These are phyloP conservation scores for Andrena marginata DNA, from an alignment of 2,888 invertebrate genomes.

Conservation along the genomic window DNA sequence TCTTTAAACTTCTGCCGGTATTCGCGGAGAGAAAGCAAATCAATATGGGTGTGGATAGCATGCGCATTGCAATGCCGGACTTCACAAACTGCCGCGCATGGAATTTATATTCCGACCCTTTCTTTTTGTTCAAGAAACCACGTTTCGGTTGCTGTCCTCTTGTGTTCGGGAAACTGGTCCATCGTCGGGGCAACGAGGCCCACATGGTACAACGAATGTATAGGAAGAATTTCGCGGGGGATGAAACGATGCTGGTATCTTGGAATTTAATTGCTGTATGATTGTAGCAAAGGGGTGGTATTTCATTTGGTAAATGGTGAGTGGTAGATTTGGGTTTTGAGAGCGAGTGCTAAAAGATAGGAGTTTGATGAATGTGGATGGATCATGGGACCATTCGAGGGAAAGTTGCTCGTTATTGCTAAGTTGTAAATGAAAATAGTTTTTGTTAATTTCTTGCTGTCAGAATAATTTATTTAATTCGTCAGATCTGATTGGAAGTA, in stretches of 20 bases:
- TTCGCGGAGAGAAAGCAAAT: slow-evolving; percentile 74
- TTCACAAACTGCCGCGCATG: slow-evolving; percentile 71
- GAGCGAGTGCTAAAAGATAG: no score
- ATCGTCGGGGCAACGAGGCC: not conserved
- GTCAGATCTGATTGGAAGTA: not conserved
- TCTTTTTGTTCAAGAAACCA: slow-evolving; percentile 32
- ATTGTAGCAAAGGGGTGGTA: no score
- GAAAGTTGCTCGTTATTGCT: no score
- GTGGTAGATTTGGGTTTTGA: no score
- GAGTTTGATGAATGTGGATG: no score
- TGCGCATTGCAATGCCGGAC: slow-evolving; percentile 79
- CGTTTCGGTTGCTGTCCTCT: not conserved
- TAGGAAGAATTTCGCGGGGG: not conserved
- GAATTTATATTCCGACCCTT: slow-evolving; percentile 73
- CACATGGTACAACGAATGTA: not conserved
- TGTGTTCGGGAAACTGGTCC: slow-evolving; percentile 20
- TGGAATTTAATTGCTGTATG: not conserved
- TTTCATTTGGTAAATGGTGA: no score
- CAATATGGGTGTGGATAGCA: slow-evolving; percentile 81
- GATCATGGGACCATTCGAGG: no score
- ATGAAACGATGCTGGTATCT: not conserved
- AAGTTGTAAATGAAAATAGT: no score
- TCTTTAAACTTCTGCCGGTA: slow-evolving; percentile 68
- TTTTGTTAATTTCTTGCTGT: no score
- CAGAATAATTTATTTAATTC: not conserved